Evolutionary conservation across 2,888 invertebrate genomes (phyloP).

Genomic region (Amblyjoppa proteus): DNA sequence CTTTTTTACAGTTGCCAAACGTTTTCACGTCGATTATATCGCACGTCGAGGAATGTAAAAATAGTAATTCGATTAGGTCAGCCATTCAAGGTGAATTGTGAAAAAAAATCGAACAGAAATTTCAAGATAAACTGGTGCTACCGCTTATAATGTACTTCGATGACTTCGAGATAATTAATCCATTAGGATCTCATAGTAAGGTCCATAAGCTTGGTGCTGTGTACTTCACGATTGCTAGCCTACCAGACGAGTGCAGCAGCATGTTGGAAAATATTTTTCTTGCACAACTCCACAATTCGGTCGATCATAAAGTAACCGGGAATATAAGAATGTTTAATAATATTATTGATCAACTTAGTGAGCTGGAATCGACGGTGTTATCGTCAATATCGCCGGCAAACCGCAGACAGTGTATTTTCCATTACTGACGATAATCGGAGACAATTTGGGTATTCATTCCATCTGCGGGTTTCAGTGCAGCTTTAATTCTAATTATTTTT

Average conservation of each 20-base stretch:
- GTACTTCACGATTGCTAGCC: slow-evolving; percentile 39
- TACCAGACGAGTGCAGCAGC: slow-evolving; percentile 48
- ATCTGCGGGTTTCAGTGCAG: slow-evolving; percentile 52
- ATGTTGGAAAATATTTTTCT: slow-evolving; percentile 55
- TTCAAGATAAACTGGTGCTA: slow-evolving; percentile 48
- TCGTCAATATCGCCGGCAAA: slow-evolving; percentile 36
- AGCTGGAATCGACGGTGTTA: slow-evolving; percentile 55
- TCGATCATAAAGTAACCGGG: slow-evolving; percentile 51
- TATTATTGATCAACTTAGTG: slow-evolving; percentile 46
- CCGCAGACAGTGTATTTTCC: slow-evolving; percentile 47
- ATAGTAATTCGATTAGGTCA: slow-evolving; percentile 40
- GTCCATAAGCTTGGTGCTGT: slow-evolving; percentile 50
- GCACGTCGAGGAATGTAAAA: slow-evolving; percentile 54
- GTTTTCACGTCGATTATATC: slow-evolving; percentile 58
- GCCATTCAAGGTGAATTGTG: slow-evolving; percentile 39
- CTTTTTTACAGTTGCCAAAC: slow-evolving; percentile 67
- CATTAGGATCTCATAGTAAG: slow-evolving; percentile 42
- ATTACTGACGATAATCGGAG: slow-evolving; percentile 56
- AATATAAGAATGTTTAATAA: slow-evolving; percentile 43
- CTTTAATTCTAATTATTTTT: slow-evolving; percentile 59
- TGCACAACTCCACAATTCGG: slow-evolving; percentile 48
- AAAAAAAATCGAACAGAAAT: slow-evolving; percentile 50
- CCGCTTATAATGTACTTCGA: slow-evolving; percentile 57
- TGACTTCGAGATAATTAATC: slow-evolving; percentile 59
- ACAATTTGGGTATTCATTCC: slow-evolving; percentile 62